A percentile compares a stretch with the other conserved stretches of the same genome.
Evolutionary conservation across 2,888 invertebrate genomes (phyloP).

Genomic region (Drosophila prostipennis): DNA sequence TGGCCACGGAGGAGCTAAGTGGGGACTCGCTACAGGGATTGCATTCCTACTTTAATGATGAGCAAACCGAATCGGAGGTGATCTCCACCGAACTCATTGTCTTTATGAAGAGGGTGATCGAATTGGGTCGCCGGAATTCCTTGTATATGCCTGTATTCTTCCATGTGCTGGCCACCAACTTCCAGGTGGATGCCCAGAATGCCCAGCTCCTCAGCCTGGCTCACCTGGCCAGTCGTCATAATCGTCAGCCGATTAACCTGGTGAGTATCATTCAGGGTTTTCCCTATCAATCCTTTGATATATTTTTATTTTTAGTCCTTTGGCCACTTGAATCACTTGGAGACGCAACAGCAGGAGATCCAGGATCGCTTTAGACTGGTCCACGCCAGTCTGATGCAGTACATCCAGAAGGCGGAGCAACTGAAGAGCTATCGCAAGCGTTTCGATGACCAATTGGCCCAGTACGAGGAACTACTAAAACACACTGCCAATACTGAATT

Average conservation of each 20-base stretch:
- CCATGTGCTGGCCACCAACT: slow-evolving; percentile 29
- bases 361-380: slow-evolving; percentile 21
- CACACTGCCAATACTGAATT: slow-evolving; percentile 16
- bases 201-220: slow-evolving; percentile 39
- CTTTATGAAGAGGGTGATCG: slow-evolving; percentile 30
- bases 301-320: not conserved
- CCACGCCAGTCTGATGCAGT: slow-evolving; percentile 25
- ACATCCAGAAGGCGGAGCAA: slow-evolving; percentile 37
- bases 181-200: slow-evolving; percentile 33
- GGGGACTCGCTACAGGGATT: slow-evolving; percentile 23
- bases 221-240: slow-evolving; percentile 22
- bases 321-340: slow-evolving; percentile 2
- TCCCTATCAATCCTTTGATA: not conserved
- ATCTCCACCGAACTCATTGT: slow-evolving; percentile 17
- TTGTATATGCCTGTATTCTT: slow-evolving; percentile 35
- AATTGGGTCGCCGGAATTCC: not conserved
- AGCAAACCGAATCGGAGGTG: slow-evolving; percentile 31
- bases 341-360: slow-evolving; percentile 21
- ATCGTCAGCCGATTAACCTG: too few relatives aligned
- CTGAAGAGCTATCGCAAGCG: slow-evolving; percentile 17
- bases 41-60: slow-evolving; percentile 43
- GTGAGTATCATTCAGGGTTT: not conserved
- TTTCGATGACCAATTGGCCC: slow-evolving; percentile 16
- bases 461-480: slow-evolving; percentile 21
- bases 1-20: slow-evolving; percentile 44